Evolutionary conservation across 2,113 vertebrate species (phyloP), one percentile per base, ranked within the genome.

Genomic region (Variabilichromis moorii): DNA sequence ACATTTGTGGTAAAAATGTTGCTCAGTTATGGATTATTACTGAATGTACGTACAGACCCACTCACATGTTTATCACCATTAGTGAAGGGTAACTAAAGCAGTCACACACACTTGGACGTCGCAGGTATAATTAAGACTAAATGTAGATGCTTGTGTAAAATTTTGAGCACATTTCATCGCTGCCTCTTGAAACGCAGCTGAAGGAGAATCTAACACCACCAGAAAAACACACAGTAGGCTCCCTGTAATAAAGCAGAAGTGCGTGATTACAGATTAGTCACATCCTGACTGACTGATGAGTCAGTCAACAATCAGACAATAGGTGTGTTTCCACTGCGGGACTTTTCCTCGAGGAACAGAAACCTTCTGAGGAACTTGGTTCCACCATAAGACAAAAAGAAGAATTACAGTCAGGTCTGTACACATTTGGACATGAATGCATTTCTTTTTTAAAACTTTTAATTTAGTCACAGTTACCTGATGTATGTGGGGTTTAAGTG

Each of bases 231-330:
- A 45, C 68, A 78, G 42, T 2, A 50, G 26, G 24, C 45, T 78
- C 9, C 73, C 26, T 51, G 26, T n/a, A 78, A 51, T 78, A 33
- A 78, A 78, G 24, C 73, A 78, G 73, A 51, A 8, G 45, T 51
- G 9, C 10, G 4, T 51, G 26, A 78, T 78, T 50, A 78, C 71
- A 78, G 45, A 28, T 78, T 78, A 78, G 2, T 78, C 73, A 78
- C 73, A 78, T 51, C 26, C 45, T 51, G 73, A 51, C 73, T n/a
- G 73, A 8, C 73, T n/a, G 73, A 33, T 78, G 73, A 78, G 73
- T 78, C 73, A 51, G 73, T 78, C 45, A 3, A 51, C 73, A 13
- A 31, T 8, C 71, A 76, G 42, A 78, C 71, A 78, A 51, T 78
- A 51, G 73, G 45, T 51, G 71, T 47, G 71, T 76, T 76, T 31